These are phyloP conservation scores for Lomographa bimaculata DNA, from an alignment of 2,888 invertebrate genomes.

Conservation along the genomic window DNA sequence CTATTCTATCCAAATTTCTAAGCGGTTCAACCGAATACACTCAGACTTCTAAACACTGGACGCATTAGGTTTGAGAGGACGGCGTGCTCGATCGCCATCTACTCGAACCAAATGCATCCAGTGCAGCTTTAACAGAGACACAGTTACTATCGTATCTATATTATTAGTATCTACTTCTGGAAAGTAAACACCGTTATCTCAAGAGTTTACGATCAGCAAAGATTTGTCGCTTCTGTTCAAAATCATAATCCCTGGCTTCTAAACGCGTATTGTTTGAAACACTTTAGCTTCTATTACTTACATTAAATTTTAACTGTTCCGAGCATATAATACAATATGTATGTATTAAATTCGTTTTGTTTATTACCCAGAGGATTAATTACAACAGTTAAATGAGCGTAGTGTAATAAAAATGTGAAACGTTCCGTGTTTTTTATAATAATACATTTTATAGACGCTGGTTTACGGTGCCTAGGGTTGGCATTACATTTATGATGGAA, in stretches of 20 bases:
- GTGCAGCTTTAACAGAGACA: no score
- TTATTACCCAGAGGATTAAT: slow-evolving; percentile 71
- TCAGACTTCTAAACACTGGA: no score
- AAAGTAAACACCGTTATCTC: no score
- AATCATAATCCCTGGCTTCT: slow-evolving; percentile 15
- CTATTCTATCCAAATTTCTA: no score
- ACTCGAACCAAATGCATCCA: no score
- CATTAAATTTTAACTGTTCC: slow-evolving; percentile 42
- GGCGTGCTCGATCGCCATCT: no score
- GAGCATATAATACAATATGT: slow-evolving; percentile 44
- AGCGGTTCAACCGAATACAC: no score
- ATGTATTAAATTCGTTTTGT: slow-evolving; percentile 65
- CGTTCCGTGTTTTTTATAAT: slow-evolving; percentile 36
- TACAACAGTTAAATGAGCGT: slow-evolving; percentile 73
- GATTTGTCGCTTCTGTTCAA: slow-evolving; percentile 9
- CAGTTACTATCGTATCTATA: no score
- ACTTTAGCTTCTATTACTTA: slow-evolving; percentile 38
- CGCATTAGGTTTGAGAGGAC: no score
- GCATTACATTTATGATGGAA: not conserved
- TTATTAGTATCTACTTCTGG: no score
- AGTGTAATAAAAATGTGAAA: slow-evolving; percentile 67
- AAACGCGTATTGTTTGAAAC: slow-evolving; percentile 23
- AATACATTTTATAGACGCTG: slow-evolving; percentile 28
- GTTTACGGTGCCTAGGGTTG: slow-evolving; percentile 16
- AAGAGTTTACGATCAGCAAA: not conserved